Evolutionary conservation across 2,113 vertebrate genomes (phyloP), one percentile per base, ranked within the genome.

Genomic region (Clarias macrocephalus): DNA sequence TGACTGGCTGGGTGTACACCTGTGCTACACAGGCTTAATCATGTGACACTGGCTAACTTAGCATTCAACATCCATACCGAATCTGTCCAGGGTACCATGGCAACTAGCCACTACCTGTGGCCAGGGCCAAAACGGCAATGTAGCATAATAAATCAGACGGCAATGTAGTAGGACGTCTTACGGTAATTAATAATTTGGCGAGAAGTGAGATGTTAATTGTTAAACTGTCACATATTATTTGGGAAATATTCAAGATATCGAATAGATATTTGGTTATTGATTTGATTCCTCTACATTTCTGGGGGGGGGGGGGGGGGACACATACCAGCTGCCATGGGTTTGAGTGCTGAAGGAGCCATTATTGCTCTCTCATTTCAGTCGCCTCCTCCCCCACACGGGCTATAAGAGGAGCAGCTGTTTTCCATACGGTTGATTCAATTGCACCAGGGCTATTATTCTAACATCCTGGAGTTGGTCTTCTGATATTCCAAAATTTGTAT

Each of bases 381-480:
- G 13, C 84, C 88, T 85, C 87, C 88, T 63, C 85, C 33, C 92
- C 87, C 88, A 37, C 91, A 85, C 82, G 62, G 88, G 87, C 91
- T 93, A 92, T 92, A 94, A 93, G 93, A 90, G 91, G 93, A 94
- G 91, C 94, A 95, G 95, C 94, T 95, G 94, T 91, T 93, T 91
- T 91, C 91, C 65, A 52, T 89, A 92, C 88, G 75, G 90, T 90
- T 85, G 80, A 94, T 94, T 95, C 92, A 92, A 93, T 94, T 92
- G 92, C 93, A 91, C 87, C 30, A 91, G 85, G 88, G 91, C 92
- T 84, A 93, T 94, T 94, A 94, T 93, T 3, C 88, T 87, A 89
- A 82, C 79, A 84, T 56, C 30, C 77, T 30, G 59, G 73, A 80
- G 70, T 57, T 76, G 70, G 62, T 84, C 12, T 52, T 63, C 42